These are phyloP conservation scores for Lasioglossum pauxillum DNA, from an alignment of 2,888 invertebrate species.

Conservation along the genomic window DNA sequence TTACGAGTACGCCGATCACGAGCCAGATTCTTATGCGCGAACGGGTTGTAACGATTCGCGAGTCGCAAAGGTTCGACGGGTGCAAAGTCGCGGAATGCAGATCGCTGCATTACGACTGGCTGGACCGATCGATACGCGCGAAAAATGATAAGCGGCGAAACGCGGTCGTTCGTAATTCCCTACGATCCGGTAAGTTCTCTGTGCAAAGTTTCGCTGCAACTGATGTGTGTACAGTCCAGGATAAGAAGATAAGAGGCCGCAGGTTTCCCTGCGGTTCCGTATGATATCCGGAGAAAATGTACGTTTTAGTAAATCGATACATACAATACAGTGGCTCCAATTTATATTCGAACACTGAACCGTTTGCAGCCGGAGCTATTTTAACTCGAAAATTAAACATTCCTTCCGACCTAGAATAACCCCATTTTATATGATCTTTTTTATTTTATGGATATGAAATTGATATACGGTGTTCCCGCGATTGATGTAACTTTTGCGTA, in stretches of 20 bases:
- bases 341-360: no score
- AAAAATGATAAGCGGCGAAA: background rate
- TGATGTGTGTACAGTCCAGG: background rate
- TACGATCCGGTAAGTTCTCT: slow-evolving; percentile 35
- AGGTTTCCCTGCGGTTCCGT: no score
- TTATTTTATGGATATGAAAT: no score
- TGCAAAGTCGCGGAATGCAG: background rate
- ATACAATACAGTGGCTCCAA: no score
- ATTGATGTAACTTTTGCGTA: no score
- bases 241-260: background rate
- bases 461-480: no score
- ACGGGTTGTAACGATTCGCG: slow-evolving; percentile 2
- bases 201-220: slow-evolving; percentile 20
- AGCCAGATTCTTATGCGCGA: slow-evolving; percentile 1
- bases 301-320: no score
- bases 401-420: no score
- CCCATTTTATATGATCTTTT: no score
- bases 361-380: no score
- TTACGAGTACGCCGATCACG: background rate
- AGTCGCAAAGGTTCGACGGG: background rate
- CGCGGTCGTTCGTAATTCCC: slow-evolving; percentile 54
- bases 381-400: no score
- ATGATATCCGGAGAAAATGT: no score
- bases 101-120: background rate
- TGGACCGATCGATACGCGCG: background rate